Conservation (phyloP, 2,888 invertebrate genomes). For the Alcis repandata region DNA sequence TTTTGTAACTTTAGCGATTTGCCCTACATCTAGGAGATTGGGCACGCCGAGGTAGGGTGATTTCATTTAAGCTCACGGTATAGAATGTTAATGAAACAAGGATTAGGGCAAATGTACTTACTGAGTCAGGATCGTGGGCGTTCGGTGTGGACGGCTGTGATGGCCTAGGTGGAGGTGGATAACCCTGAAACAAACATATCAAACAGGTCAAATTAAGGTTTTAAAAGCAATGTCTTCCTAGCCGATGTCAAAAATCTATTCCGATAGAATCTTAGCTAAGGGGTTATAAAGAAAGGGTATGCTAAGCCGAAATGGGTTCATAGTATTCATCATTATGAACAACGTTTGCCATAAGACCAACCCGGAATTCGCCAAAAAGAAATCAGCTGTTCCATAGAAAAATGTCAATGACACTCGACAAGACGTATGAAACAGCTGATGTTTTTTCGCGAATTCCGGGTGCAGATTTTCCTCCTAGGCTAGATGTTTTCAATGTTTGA, state of each 20-base stretch:
- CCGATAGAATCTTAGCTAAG: too few species aligned
- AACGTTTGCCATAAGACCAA: too few species aligned
- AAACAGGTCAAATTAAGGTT: constrained; percentile 21
- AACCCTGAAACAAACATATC: constrained; percentile 82
- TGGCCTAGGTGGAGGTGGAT: constrained; percentile 90
- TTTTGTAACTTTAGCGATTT: constrained; percentile 10
- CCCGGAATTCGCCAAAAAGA: too few species aligned
- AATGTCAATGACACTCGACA: too few species aligned
- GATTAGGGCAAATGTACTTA: constrained; percentile 75
- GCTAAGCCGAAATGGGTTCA: too few species aligned
- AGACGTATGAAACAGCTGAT: too few species aligned
- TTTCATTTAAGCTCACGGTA: constrained; percentile 2
- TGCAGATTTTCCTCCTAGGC: not conserved
- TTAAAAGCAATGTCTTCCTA: not conserved
- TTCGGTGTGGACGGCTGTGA: constrained; percentile 92
- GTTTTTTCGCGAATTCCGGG: too few species aligned
- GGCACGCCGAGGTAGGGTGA: not conserved
- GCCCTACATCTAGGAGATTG: not conserved
- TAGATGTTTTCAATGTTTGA: too few species aligned
- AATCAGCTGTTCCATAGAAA: too few species aligned
- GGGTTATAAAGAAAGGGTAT: too few species aligned
- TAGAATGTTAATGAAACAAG: not conserved
- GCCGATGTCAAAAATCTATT: not conserved
- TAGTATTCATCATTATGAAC: too few species aligned
- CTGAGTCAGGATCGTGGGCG: constrained; percentile 92